Evolutionary conservation across 2,797 vertebrate genomes (phyloP).

Genomic region (Gadopsis marmoratus): DNA sequence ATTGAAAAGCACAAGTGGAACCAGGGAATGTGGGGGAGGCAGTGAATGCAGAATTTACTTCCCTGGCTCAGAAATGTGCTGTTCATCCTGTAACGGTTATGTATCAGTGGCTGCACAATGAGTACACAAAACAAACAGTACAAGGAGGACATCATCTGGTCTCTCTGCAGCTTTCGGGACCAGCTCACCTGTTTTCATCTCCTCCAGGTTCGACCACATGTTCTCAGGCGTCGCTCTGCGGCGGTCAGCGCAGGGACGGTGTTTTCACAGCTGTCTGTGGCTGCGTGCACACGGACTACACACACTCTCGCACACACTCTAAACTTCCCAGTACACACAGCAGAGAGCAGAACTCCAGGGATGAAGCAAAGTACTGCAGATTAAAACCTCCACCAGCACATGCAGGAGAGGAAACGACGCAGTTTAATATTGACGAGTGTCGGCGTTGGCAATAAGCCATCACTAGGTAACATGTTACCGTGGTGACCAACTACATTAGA

Average conservation of each 20-base stretch:
- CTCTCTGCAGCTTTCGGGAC: conserved; percentile 1
- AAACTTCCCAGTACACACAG: conserved; percentile 49
- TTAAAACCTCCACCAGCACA: conserved; percentile 29
- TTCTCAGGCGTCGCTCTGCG: conserved; percentile 43
- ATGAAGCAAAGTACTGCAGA: conserved; percentile 30
- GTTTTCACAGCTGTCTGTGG: conserved; percentile 77
- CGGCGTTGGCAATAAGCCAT: background rate
- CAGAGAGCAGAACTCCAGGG: conserved; percentile 45
- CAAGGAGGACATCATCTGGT: background rate
- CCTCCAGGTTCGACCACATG: conserved; percentile 48
- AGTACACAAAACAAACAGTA: background rate
- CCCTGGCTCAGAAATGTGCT: conserved; percentile 9
- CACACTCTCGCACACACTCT: conserved; percentile 23
- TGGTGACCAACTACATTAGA: too few relatives aligned
- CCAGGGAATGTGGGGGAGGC: background rate
- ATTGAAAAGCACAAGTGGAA: conserved; percentile 47
- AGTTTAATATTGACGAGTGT: background rate
- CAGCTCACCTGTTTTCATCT: conserved; percentile 44
- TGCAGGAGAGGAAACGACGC: conserved; percentile 6
- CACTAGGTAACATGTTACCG: background rate
- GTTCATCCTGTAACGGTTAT: conserved; percentile 4
- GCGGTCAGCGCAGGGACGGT: conserved; percentile 35
- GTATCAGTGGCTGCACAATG: conserved; percentile 15
- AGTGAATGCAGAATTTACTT: conserved; percentile 15
- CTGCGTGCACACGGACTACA: conserved; percentile 40